These are phyloP conservation scores for Thereva unica DNA, from an alignment of 2,888 invertebrate species.

Conservation along the genomic window DNA sequence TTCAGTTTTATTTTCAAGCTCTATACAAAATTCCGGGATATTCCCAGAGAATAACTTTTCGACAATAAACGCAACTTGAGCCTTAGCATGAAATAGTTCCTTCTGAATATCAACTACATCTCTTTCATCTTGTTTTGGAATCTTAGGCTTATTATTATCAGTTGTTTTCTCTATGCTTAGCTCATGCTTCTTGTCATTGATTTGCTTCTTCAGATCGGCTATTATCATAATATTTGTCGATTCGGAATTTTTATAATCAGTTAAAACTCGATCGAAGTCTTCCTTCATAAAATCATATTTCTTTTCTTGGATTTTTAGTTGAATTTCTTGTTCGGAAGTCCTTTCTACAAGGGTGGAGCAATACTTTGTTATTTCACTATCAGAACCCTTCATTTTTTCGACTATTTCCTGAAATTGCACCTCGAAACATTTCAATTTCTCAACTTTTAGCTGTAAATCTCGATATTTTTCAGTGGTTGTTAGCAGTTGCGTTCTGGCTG, in stretches of 20 bases:
- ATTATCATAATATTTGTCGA: constrained; percentile 48
- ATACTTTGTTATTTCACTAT: constrained; percentile 47
- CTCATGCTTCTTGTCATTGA: constrained; percentile 45
- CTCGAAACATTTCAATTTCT: constrained; percentile 50
- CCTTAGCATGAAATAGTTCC: constrained; percentile 47
- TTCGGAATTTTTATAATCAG: constrained; percentile 47
- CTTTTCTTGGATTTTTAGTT: constrained; percentile 46
- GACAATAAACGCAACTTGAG: constrained; percentile 50
- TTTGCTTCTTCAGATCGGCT: constrained; percentile 46
- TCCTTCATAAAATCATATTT: constrained; percentile 51
- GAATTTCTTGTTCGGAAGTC: constrained; percentile 46
- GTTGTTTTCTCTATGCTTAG: constrained; percentile 42
- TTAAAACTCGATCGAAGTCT: constrained; percentile 52
- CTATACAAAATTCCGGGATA: constrained; percentile 24
- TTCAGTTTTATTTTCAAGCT: constrained; percentile 19
- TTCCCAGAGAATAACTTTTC: constrained; percentile 48
- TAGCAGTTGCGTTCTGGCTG: constrained; percentile 41
- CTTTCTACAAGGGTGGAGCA: constrained; percentile 49
- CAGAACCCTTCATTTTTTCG: constrained; percentile 47
- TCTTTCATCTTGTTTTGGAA: constrained; percentile 30
- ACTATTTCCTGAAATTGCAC: constrained; percentile 40
- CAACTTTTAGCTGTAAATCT: constrained; percentile 46
- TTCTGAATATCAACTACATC: constrained; percentile 50
- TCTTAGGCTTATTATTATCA: constrained; percentile 31
- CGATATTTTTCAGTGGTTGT: constrained; percentile 44